Evolutionary conservation across 2,797 vertebrate genomes (phyloP).

Genomic region (Decapterus maruadsi): DNA sequence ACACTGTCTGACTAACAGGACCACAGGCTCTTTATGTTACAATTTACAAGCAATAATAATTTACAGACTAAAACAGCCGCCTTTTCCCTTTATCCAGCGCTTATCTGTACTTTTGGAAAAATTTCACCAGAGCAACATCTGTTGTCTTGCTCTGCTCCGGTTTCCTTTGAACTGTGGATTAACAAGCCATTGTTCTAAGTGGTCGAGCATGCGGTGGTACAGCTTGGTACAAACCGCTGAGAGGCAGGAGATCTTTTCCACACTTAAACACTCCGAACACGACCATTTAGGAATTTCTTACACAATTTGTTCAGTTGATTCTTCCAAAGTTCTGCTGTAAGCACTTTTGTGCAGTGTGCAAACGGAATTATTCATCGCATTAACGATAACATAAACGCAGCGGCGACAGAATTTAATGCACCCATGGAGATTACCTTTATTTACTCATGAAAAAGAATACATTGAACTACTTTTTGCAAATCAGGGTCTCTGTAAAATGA

Average conservation of each 20-base stretch:
- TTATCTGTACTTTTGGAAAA: conserved; percentile 64
- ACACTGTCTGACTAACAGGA: conserved; percentile 57
- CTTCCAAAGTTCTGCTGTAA: conserved; percentile 81
- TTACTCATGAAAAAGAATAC: conserved; percentile 80
- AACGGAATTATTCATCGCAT: conserved; percentile 85
- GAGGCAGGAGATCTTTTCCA: conserved; percentile 51
- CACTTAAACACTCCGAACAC: conserved; percentile 69
- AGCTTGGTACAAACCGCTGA: conserved; percentile 33
- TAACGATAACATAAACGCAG: conserved; percentile 82
- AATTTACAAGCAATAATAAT: conserved; percentile 77
- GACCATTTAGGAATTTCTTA: conserved; percentile 78
- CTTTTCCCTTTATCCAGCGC: conserved; percentile 58
- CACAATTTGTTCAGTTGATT: conserved; percentile 81
- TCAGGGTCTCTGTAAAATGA: conserved; percentile 60
- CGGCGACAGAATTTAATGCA: conserved; percentile 80
- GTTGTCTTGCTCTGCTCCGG: conserved; percentile 39
- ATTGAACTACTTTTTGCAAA: conserved; percentile 59
- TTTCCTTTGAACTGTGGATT: conserved; percentile 56
- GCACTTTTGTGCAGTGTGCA: conserved; percentile 76
- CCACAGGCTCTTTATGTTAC: conserved; percentile 59
- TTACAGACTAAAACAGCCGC: conserved; percentile 70
- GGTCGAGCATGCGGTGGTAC: conserved; percentile 59
- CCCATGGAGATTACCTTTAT: conserved; percentile 81
- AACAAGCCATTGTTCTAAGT: conserved; percentile 64
- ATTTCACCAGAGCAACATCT: conserved; percentile 43